Conservation (phyloP, 2,888 invertebrate genomes). For the Phorcus lineatus region DNA sequence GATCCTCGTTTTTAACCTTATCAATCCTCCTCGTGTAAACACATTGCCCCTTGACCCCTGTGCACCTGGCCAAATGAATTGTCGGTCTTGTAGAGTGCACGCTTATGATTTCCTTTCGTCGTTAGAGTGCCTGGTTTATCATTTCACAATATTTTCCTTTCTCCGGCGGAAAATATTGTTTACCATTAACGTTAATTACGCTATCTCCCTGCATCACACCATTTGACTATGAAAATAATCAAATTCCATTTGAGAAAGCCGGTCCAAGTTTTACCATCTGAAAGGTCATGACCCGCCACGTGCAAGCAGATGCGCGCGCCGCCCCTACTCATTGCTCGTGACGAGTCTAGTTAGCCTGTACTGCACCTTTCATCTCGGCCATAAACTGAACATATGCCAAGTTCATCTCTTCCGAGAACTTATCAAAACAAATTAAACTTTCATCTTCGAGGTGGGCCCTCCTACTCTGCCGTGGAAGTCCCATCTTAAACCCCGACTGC, state of each 20-base stretch:
- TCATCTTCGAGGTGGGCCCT: background rate
- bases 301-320: conserved; percentile 1
- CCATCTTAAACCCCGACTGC: background rate
- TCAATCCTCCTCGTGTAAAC: no score
- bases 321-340: background rate
- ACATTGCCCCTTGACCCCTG: no score
- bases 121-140: background rate
- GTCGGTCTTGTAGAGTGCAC: background rate
- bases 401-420: conserved; percentile 13
- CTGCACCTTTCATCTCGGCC: conserved; percentile 7
- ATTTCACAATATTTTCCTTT: conserved; percentile 4
- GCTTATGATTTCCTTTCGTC: background rate
- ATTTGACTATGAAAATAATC: conserved; percentile 6
- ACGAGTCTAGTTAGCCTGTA: background rate
- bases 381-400: conserved; percentile 16
- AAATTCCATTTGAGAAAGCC: conserved; percentile 13
- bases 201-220: background rate
- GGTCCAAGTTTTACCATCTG: background rate
- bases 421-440: conserved; percentile 28
- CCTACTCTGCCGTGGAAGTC: background rate
- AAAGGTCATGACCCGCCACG: conserved; percentile 10
- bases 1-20: no score
- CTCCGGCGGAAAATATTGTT: background rate
- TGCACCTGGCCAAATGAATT: background rate
- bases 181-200: conserved; percentile 13